phyloP scores from a whole-genome alignment of 2,113 vertebrate species.

The Oreochromis niloticus region DNA sequence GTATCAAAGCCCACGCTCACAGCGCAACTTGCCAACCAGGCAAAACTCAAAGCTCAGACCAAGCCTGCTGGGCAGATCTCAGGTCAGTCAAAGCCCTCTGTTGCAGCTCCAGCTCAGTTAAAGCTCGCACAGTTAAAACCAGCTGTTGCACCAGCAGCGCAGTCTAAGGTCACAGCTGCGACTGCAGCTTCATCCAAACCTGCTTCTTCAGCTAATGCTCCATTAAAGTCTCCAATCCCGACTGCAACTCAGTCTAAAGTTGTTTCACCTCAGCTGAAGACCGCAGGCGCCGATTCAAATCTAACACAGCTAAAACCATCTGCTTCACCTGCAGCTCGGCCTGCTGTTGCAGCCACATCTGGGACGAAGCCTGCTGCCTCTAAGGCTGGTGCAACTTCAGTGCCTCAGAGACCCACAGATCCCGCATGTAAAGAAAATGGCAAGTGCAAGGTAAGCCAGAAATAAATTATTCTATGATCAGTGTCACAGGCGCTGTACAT shows the following conservation, averaged over 20 bases:
- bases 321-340: not conserved
- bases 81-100: slow-evolving; percentile 26
- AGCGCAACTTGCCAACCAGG: slow-evolving; percentile 17
- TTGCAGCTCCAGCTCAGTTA: not conserved
- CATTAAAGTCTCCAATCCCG: not conserved
- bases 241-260: not conserved
- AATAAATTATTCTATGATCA: not conserved
- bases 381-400: not conserved
- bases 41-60: slow-evolving; percentile 14
- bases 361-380: not conserved
- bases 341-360: not conserved
- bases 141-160: not conserved
- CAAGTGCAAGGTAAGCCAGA: slow-evolving; percentile 51
- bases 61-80: slow-evolving; percentile 14
- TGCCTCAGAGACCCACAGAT: not conserved
- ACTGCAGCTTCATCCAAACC: not conserved
- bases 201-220: not conserved
- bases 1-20: not conserved
- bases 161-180: not conserved
- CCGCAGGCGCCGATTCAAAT: not conserved
- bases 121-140: slow-evolving; percentile 21
- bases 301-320: not conserved
- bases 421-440: not conserved
- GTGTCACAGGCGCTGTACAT: not conserved
- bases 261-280: not conserved